Evolutionary conservation across 2,888 invertebrate genomes (phyloP), one percentile per base, ranked within the genome.

Genomic region (Drosophila imparisetae): DNA sequence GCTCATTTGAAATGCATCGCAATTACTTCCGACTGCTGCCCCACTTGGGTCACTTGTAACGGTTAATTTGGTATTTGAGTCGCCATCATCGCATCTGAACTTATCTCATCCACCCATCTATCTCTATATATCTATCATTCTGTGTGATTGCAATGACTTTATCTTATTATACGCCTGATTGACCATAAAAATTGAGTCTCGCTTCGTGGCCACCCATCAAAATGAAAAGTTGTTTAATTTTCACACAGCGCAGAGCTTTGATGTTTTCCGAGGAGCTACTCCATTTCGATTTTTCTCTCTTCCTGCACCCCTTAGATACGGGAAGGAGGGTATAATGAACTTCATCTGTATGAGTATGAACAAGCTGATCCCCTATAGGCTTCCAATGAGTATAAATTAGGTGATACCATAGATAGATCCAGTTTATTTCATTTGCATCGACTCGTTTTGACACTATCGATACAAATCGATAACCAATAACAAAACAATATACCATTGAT

Each of bases 131-230:
- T 45, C 52, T 45, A 63, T 61, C 71, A 72, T 49, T 66, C 72
- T 53, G 59, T 63, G 66, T 63, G 72, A 75, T 79, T 64, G 72
- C 83, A 78, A 75, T 78, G 74, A 66, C 81, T 77, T 80, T 81
- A 85, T 85, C 87, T 87, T 77, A 87, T 85, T 85, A 82, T 78
- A 72, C 85, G 85, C 78, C 76, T 73, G 87, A 85, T 85, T 85
- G 87, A 80, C 72, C 85, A 80, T 71, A 27, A 76, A 84, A 81
- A 84, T 81, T 83, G 81, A 81, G 75, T 65, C 45, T 45, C 67
- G 66, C 70, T 62, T 58, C 74, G 52, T 75, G 76, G 67, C 64
- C 24, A 15, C 24, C 55, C 77, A 81, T 76, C 70, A 80, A 80
- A 82, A 82, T 80, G 83, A 85, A 85, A 84, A 87, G 80, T 87